phyloP scores from a whole-genome alignment of 2,797 vertebrate species.

The Rallus crepitans region DNA sequence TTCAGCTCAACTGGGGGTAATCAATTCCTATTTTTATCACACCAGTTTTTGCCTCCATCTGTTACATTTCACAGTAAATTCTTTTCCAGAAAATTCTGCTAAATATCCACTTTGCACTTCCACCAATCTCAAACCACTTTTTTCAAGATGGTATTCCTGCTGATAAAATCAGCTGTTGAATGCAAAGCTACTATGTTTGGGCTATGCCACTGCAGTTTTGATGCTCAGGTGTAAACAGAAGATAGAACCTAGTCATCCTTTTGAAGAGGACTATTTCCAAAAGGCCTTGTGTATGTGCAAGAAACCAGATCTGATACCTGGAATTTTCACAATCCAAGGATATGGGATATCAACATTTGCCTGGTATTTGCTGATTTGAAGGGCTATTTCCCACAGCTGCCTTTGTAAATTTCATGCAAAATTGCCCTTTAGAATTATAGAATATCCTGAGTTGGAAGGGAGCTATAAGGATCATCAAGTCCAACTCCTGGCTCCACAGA shows the following conservation, averaged over 20 bases:
- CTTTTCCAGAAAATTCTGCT: background rate
- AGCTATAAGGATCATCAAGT: too few relatives aligned
- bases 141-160: background rate
- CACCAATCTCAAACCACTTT: background rate
- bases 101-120: background rate
- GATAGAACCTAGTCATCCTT: background rate
- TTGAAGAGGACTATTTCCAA: background rate
- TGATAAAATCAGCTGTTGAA: background rate
- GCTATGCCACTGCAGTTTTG: background rate
- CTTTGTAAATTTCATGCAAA: background rate
- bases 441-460: too few relatives aligned
- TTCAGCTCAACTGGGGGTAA: background rate
- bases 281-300: rapidly evolving
- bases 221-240: background rate
- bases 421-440: background rate
- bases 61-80: background rate
- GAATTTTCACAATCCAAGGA: background rate
- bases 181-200: background rate
- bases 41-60: background rate
- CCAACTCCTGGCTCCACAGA: too few relatives aligned
- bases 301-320: rapidly evolving
- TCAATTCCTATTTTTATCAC: background rate
- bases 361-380: background rate
- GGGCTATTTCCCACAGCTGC: rapidly evolving
- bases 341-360: rapidly evolving